These are phyloP conservation scores for Gobiocypris rarus DNA, from an alignment of 2,113 vertebrate genomes.

Conservation along the genomic window DNA sequence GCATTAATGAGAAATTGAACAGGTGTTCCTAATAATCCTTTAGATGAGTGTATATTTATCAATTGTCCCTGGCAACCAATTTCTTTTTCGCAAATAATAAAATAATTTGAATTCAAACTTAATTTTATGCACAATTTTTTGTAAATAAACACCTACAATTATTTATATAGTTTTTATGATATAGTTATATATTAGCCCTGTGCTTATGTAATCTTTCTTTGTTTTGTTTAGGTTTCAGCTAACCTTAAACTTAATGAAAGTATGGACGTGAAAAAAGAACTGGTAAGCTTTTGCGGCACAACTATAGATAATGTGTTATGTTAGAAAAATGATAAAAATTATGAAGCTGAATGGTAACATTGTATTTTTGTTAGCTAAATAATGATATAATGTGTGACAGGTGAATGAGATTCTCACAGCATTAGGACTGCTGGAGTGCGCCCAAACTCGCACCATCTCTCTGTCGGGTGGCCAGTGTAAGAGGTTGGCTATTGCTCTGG, in stretches of 20 bases:
- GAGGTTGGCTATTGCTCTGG: constrained; percentile 92
- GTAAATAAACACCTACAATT: neutral
- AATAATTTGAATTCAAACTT: neutral
- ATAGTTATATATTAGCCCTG: neutral
- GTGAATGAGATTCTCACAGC: constrained; percentile 97
- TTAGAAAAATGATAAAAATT: neutral
- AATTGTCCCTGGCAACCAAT: neutral
- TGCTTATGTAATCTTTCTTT: constrained; percentile 10
- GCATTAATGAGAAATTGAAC: no score
- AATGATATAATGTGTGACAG: constrained; percentile 67
- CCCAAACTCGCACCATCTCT: constrained; percentile 87
- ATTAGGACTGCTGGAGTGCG: constrained; percentile 91
- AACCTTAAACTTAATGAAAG: constrained; percentile 96
- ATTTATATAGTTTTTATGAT: no score
- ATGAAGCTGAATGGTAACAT: neutral
- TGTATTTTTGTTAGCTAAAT: neutral
- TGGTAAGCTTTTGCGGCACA: constrained; percentile 74
- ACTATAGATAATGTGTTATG: neutral
- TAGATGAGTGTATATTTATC: no score
- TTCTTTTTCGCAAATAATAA: neutral
- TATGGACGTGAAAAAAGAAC: constrained; percentile 93
- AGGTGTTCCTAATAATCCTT: no score
- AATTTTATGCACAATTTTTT: neutral
- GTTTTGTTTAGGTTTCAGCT: constrained; percentile 85
- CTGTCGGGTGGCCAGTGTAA: constrained; percentile 96